Base-by-base conservation (phyloP, 1,140 invertebrate species). In the Papilio helenus region DNA sequence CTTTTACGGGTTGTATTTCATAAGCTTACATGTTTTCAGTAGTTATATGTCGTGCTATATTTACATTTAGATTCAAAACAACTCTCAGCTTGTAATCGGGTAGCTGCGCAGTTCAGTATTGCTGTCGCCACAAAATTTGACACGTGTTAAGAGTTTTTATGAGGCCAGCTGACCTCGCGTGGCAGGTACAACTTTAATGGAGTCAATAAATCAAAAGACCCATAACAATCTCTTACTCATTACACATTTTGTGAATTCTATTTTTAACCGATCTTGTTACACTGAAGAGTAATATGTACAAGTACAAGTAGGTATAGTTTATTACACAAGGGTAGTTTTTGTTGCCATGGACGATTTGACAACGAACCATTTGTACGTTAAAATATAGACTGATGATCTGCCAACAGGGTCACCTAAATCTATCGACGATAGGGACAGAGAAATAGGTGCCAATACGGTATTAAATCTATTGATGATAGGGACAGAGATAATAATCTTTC, bases 101-200 rank as follows among this genome's bases (percentile, higher is more conserved):
- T 26, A 44, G 72, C n/a, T 73, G 20, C 44, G 42, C 20, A 26
- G 42, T 73, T 14, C 20, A 26, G 20, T 72, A 42, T 72, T 16
- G 71, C 42, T 72, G 71, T 73, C 44, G 72, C 20, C 72, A 49
- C 72, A 49, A 73, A 49, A 73, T 46, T 51, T 73, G 72, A 73
- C 72, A 73, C 72, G 72, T 73, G 72, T 73, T 73, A 51, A 46
- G 20, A 44, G 72, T 73, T 46, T 73, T 73, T 73, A 46, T 49
- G 72, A 20, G n/a, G 7, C 20, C 12, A 44, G 44, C 14, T 73
- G 72, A 73, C 72, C 72, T 73, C 72, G 72, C 39, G 20, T 23
- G 20, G 72, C 72, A 73, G 72, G 72, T 73, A 73, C 72, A 49
- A 34, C 44, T 73, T 73, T 73, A 73, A 73, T 74, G 72, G 72